phyloP scores from a whole-genome alignment of 1,140 invertebrate genomes.

The Bombus superbus region DNA sequence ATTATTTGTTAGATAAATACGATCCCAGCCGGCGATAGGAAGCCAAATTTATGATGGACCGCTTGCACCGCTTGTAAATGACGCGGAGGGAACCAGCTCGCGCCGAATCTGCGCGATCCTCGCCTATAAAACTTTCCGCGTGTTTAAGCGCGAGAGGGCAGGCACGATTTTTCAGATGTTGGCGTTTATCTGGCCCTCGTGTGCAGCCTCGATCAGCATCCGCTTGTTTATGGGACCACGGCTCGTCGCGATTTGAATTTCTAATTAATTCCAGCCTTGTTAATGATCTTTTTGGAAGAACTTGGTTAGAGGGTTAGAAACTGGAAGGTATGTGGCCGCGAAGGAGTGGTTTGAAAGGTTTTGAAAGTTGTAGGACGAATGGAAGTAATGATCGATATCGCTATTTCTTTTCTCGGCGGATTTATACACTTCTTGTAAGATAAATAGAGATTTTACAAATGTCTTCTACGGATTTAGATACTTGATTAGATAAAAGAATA shows the following conservation, averaged over 20 bases:
- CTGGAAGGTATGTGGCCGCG: background rate
- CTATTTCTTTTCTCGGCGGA: too few relatives aligned
- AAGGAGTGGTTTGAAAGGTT: background rate
- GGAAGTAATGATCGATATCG: background rate
- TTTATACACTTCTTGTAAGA: background rate
- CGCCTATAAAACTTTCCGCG: slow-evolving; percentile 3
- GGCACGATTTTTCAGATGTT: slow-evolving; percentile 8
- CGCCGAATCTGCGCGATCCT: slow-evolving; percentile 15
- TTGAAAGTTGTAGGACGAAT: too few relatives aligned
- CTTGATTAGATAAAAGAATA: background rate
- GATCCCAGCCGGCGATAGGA: slow-evolving; percentile 75
- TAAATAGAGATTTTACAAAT: background rate
- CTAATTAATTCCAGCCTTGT: slow-evolving; percentile 42
- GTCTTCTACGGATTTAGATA: too few relatives aligned
- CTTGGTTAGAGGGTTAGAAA: background rate
- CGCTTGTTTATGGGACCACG: slow-evolving; percentile 30
- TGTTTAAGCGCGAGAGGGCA: background rate
- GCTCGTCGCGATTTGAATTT: slow-evolving; percentile 36
- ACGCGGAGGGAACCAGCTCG: slow-evolving; percentile 44
- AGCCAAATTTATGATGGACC: slow-evolving; percentile 73
- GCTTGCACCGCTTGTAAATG: slow-evolving; percentile 67
- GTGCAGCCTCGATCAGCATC: background rate
- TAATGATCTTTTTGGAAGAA: slow-evolving; percentile 13
- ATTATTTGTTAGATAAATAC: slow-evolving; percentile 80
- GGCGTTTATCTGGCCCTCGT: background rate